Evolutionary conservation across 2,888 invertebrate genomes (phyloP).

Genomic region (Drosophila meridiana): DNA sequence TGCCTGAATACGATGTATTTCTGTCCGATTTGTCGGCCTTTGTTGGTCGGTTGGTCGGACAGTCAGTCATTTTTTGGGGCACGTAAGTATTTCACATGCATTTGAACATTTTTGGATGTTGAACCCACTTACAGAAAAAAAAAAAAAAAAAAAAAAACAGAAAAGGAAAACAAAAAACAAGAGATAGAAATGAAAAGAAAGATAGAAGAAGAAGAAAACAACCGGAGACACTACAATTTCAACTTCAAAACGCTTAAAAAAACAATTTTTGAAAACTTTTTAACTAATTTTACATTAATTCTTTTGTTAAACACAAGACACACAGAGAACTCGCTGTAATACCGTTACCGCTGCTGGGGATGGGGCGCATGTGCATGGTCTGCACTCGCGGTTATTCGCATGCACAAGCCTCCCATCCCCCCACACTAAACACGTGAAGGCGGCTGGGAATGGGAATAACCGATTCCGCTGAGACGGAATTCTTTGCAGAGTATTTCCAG

Average conservation of each 20-base stretch:
- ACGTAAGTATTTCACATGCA: slow-evolving; percentile 73
- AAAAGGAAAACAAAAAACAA: slow-evolving; percentile 16
- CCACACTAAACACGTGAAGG: slow-evolving; percentile 40
- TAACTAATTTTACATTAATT: slow-evolving; percentile 73
- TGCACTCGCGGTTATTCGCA: slow-evolving; percentile 55
- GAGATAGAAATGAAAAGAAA: slow-evolving; percentile 25
- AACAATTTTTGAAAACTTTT: slow-evolving; percentile 75
- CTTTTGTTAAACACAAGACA: slow-evolving; percentile 66
- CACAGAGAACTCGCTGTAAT: slow-evolving; percentile 38
- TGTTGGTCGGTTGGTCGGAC: slow-evolving; percentile 22
- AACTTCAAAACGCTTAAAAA: slow-evolving; percentile 81
- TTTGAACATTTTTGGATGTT: slow-evolving; percentile 65
- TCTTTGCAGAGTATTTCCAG: slow-evolving; percentile 32
- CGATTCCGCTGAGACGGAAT: slow-evolving; percentile 34
- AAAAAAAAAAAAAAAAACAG: slow-evolving; percentile 13
- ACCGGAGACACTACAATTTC: slow-evolving; percentile 76
- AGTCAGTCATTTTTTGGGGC: slow-evolving; percentile 42
- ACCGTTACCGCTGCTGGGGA: slow-evolving; percentile 43
- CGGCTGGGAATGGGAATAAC: slow-evolving; percentile 55
- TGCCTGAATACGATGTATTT: slow-evolving; percentile 48
- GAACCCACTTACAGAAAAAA: slow-evolving; percentile 47
- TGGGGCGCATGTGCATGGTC: slow-evolving; percentile 50
- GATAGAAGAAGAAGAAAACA: slow-evolving; percentile 16
- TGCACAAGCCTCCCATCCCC: slow-evolving; percentile 60
- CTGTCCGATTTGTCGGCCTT: slow-evolving; percentile 21